Evolutionary conservation across 2,113 vertebrate genomes (phyloP), one percentile per base, ranked within the genome.

Genomic region (Syngnathus floridae): DNA sequence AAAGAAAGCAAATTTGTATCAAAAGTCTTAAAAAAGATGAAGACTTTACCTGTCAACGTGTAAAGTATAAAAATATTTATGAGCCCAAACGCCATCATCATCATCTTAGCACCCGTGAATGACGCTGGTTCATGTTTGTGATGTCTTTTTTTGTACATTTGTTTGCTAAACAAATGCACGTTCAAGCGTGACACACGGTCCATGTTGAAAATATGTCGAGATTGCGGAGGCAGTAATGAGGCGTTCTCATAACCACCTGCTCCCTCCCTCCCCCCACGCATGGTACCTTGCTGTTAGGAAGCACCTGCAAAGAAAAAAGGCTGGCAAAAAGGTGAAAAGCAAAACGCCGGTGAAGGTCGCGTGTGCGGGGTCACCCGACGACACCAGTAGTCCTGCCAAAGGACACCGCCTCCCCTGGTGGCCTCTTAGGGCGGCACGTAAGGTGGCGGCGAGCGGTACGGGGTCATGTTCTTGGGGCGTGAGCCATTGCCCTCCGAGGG

Each of bases 401-500:
- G 66, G 72, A 60, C 68, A 75, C 78, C 69, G 64, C 48, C 67
- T 70, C 79, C 69, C 43, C n/a, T 75, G 79, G 74, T 37, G 51
- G 72, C 79, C 76, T 55, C 61, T 96, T 99, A 99, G 90, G 96
- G 97, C 8, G 97, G 96, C 7, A 98, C 97, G 0, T 99, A 99
- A 58, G 97, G 96, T 0, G 97, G 97, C n/a, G 97, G 97, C 16
- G 96, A 98, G 92, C 96, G 93, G 92, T 99, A 99, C 0, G 97
- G 95, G 86, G 97, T 98, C 95, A 98, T 99, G 93, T 98, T 99
- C 92, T 98, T 99, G 74, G 97, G 96, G 72, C 97, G 97, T 62
- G 95, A 97, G 67, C 97, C 95, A 82, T 97, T 98, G 71, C 95
- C 95, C 83, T 98, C 97, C 94, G 95, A 93, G 73, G 95, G 94